A percentile compares a stretch with the other conserved stretches of the same genome.
Evolutionary conservation across 2,888 invertebrate genomes (phyloP).

Genomic region (Lypha dubia): DNA sequence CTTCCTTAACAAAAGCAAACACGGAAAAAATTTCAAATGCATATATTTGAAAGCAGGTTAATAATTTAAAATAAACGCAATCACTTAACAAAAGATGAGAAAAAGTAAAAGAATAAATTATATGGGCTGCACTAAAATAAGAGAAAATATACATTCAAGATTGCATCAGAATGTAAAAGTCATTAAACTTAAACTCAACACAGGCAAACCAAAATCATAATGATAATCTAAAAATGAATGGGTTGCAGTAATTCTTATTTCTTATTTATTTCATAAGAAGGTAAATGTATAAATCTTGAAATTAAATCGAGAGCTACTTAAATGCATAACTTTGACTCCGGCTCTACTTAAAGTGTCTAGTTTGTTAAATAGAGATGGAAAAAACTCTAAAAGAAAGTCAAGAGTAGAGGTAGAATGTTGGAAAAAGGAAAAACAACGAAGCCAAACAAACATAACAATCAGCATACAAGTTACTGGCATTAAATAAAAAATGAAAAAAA

Average conservation of each 20-base stretch:
- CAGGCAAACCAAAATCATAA: constrained; percentile 45
- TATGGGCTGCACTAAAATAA: not conserved
- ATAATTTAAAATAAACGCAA: constrained; percentile 63
- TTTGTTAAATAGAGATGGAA: constrained; percentile 62
- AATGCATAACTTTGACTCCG: constrained; percentile 60
- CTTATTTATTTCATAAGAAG: not conserved
- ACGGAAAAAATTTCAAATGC: not conserved
- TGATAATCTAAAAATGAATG: constrained; percentile 53
- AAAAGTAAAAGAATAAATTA: constrained; percentile 23
- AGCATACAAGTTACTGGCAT: constrained; percentile 52
- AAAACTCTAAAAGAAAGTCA: constrained; percentile 51
- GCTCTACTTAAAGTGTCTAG: constrained; percentile 55
- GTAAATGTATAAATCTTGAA: constrained; percentile 57
- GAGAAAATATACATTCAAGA: not conserved
- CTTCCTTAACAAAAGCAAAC: not conserved
- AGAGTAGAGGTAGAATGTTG: constrained; percentile 4
- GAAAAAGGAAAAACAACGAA: constrained; percentile 21
- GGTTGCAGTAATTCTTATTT: constrained; percentile 32
- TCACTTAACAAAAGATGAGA: constrained; percentile 64
- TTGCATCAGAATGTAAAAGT: constrained; percentile 55
- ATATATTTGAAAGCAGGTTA: constrained; percentile 58
- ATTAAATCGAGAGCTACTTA: constrained; percentile 71
- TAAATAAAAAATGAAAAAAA: no score
- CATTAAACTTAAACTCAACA: constrained; percentile 52
- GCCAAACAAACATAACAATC: constrained; percentile 63